Evolutionary conservation across 2,113 vertebrate species (phyloP).

Genomic region (Sinosuthora webbiana): DNA sequence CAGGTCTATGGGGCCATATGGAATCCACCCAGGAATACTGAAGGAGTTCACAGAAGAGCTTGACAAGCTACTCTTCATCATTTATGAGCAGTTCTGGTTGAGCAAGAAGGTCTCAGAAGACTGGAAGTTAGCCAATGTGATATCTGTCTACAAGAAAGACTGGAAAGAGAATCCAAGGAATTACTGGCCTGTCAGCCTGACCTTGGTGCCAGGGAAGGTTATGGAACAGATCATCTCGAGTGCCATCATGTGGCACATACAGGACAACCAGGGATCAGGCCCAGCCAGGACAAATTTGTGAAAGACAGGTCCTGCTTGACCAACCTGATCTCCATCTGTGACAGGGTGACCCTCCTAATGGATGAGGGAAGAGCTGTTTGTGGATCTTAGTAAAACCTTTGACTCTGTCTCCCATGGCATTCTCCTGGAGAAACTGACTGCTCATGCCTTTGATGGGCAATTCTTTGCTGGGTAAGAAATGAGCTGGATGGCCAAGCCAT

Average conservation of each 20-base stretch:
- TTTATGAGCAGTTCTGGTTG: background rate
- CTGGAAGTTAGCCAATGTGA: background rate
- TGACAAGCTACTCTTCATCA: background rate
- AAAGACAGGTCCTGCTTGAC: background rate
- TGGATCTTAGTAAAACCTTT: background rate
- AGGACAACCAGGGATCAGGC: background rate
- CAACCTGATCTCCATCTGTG: background rate
- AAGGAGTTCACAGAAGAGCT: background rate
- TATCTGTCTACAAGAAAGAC: background rate
- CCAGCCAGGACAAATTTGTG: background rate
- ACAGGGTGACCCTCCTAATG: background rate
- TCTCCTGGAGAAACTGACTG: background rate
- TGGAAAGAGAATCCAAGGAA: background rate
- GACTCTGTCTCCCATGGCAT: background rate
- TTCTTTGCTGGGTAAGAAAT: background rate
- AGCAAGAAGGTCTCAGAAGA: background rate
- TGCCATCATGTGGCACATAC: background rate
- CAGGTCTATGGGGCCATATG: background rate
- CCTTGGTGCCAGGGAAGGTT: background rate
- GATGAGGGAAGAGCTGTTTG: background rate
- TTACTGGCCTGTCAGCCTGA: background rate
- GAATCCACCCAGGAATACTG: background rate
- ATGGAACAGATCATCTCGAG: background rate
- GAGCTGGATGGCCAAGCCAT: background rate
- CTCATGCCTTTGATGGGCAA: accelerated